Base-by-base conservation (phyloP, 2,797 vertebrate species). In the Fundulus diaphanus region DNA sequence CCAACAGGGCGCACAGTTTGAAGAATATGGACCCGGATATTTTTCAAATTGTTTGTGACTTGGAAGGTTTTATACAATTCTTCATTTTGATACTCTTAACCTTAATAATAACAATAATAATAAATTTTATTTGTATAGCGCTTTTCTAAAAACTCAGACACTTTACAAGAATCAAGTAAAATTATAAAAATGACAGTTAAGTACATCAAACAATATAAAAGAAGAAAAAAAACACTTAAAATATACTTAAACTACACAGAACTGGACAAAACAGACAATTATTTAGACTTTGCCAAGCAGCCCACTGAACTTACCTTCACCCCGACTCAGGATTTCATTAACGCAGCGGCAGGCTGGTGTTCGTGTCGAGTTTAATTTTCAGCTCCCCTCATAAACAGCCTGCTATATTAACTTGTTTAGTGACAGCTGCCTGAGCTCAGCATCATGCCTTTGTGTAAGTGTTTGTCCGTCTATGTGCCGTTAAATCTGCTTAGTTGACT, bases 401-500 rank as follows among this genome's bases (percentile, higher is more conserved):
- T 91, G 94, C 95, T 96, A 95, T 96, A 95, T 96, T 95, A 96
- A 94, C 95, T 95, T 92, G 94, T 94, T 96, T 95, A 92, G 86
- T 87, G 94, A 96, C 95, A 96, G 96, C 96, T 97, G 95, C 80
- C 49, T 83, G 83, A 85, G 87, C 89, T 87, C 74, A 68, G 90
- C 89, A 92, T 44, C 7, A 5, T 82, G 82, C 87, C 82, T 89
- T 80, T 79, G 75, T 81, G 79, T 87, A 76, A 89, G 87, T 86
- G 78, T 81, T 79, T 87, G 85, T 83, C 44, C 87, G 85, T 82
- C 49, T 87, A 2, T 79, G 77, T 87, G 85, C 82, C 66, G 79
- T 75, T 89, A 87, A 83, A 77, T 79, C 74, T 91, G 83, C 83
- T 85, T 90, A 82, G 87, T 84, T 92, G 80, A 87, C 86, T 85